Base-by-base conservation (phyloP, 2,113 vertebrate genomes). In the Caloenas nicobarica region DNA sequence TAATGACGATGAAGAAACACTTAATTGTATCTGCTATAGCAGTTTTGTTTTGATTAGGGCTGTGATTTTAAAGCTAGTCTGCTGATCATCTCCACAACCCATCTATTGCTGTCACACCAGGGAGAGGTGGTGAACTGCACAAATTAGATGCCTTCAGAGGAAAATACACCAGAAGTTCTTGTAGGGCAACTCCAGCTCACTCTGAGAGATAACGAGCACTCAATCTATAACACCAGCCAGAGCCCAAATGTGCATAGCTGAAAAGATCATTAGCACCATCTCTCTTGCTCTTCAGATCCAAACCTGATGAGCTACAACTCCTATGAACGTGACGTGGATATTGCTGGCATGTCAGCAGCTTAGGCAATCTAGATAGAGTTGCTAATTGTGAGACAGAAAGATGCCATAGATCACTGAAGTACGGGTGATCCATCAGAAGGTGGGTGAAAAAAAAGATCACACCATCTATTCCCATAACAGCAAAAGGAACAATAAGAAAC, bases 261-360 rank as follows among this genome's bases (percentile, higher is more conserved):
- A 71, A 79, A 53, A 28, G 16, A 17, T n/a, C 50, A 42, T 57
- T 34, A 48, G 7, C 24, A 89, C 26, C 19, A 54, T 13, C 24
- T 81, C 24, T n/a, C 9, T 23, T 58, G 12, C 28, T 66, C 46
- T 62, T 34, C 24, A 38, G 60, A 54, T 53, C 17, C 46, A 70
- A 38, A 11, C 61, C 23, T 70, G 60, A 31, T 33, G 69, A 73
- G 21, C 72, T 89, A 38, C 64, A 66, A 9, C 8, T 69, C 31
- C 36, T n/a, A 2, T 66, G 50, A 74, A 33, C 10, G 22, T 74
- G 46, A 12, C 0, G 0, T 23, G 56, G 36, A 40, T 84, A 4
- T 26, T 83, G 36, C 26, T 94, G 64, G 8, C 22, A 16, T 18
- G 42, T 44, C 40, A 50, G 60, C 65, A 58, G 17, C 16, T 74